A percentile compares a stretch with the other conserved stretches of the same genome.
Evolutionary conservation across 2,888 invertebrate species (phyloP).

Genomic region (Eremobia ochroleuca): DNA sequence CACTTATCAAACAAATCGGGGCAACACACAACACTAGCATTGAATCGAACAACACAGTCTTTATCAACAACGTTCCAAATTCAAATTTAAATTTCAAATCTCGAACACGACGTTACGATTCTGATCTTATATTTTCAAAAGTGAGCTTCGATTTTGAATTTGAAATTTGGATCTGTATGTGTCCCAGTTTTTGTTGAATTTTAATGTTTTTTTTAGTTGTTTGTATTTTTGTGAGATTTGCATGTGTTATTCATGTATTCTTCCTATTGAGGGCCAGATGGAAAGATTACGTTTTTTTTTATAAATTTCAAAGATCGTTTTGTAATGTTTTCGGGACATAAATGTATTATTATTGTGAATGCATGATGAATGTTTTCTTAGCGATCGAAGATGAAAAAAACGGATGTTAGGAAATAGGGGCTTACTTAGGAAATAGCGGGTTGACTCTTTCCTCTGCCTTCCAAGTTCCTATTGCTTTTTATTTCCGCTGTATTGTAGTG

Average conservation of each 20-base stretch:
- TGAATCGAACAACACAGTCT: conserved; percentile 54
- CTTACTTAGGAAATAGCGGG: conserved; percentile 27
- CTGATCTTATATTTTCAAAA: conserved; percentile 55
- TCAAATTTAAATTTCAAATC: conserved; percentile 70
- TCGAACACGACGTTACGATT: conserved; percentile 50
- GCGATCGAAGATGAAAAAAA: conserved; percentile 6
- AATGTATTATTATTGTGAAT: conserved; percentile 1
- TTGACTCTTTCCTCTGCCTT: conserved; percentile 47
- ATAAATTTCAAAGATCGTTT: conserved; percentile 35
- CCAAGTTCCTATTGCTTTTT: neutral
- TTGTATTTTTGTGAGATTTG: conserved; percentile 34
- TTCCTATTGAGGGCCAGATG: conserved; percentile 34
- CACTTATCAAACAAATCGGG: conserved; percentile 53
- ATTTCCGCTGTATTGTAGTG: conserved; percentile 6
- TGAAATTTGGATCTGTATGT: conserved; percentile 51
- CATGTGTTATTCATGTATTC: conserved; percentile 55
- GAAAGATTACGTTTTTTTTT: conserved; percentile 27
- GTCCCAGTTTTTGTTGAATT: conserved; percentile 61
- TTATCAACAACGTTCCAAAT: conserved; percentile 67
- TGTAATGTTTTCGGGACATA: conserved; percentile 30
- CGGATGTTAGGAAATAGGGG: conserved; percentile 26
- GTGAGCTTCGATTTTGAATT: conserved; percentile 53
- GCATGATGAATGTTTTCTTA: conserved; percentile 16
- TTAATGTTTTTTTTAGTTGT: conserved; percentile 46
- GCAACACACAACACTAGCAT: conserved; percentile 52